These are phyloP conservation scores for Tylochromis polylepis DNA, from an alignment of 2,113 vertebrate species.

Conservation along the genomic window DNA sequence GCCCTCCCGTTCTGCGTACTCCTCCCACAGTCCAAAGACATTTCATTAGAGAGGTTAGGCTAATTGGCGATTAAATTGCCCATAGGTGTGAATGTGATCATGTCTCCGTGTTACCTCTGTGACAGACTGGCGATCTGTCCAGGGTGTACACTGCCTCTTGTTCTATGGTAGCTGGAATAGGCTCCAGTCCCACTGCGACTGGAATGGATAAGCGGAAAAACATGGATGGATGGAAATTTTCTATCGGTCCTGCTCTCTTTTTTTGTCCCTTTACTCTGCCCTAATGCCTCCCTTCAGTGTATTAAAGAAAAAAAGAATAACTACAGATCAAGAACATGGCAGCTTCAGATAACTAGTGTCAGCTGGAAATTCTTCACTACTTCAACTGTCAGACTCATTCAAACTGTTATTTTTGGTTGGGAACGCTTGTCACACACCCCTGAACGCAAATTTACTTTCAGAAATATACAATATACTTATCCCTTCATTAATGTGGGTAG, in stretches of 20 bases:
- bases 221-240: fast-evolving
- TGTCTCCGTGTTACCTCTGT: neutral
- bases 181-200: neutral
- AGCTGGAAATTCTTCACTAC: neutral
- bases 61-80: neutral
- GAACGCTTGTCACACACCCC: neutral
- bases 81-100: neutral
- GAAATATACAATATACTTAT: neutral
- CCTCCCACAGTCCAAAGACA: neutral
- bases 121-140: neutral
- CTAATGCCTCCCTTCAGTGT: neutral
- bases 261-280: neutral
- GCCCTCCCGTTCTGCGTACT: neutral
- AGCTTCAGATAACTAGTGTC: neutral
- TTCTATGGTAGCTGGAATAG: neutral
- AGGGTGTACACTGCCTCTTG: neutral
- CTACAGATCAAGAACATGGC: neutral
- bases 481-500: neutral
- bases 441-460: neutral
- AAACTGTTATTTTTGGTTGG: neutral
- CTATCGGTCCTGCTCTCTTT: neutral
- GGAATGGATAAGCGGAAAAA: neutral
- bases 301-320: neutral
- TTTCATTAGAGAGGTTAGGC: neutral
- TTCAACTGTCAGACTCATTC: neutral